Evolutionary conservation across 2,888 invertebrate genomes (phyloP), one percentile per base, ranked within the genome.

Genomic region (Diadegma fenestrale): DNA sequence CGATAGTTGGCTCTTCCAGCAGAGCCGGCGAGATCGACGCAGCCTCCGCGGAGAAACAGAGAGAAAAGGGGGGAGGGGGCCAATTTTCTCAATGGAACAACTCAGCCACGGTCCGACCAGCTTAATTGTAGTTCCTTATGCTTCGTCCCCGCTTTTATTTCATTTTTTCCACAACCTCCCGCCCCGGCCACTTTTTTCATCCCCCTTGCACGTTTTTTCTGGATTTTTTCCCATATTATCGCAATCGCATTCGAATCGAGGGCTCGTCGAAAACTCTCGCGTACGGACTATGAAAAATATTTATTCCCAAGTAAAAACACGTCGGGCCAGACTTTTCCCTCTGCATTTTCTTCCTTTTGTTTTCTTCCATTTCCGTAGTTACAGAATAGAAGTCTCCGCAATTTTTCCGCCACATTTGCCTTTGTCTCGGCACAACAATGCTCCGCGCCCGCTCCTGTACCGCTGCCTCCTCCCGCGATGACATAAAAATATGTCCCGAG

Each of bases 401-500:
- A 91, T 92, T 93, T 92, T 92, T 92, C 91, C 91, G 92, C 90
- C 90, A 91, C 91, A 93, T 94, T 91, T 93, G 93, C 91, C 91
- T 95, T 89, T 92, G 93, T 89, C 94, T 95, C 88, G 93, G 95
- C 88, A 95, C 94, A 86, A 95, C 95, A 88, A 93, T 93, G 92
- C 92, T 90, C 91, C 91, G 90, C n/a, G n/a, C n/a, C n/a, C n/a
- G n/a, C n/a, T n/a, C n/a, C 90, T 89, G 89, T 79, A 68, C 54
- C 37, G 14, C n/a, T 12, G 33, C 58, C 91, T 63, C 33, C 33
- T 33, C 33, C 5, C 90, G 89, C 90, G 92, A 92, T 93, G 93
- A 93, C 93, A 92, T 93, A 92, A 93, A 93, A 93, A 93, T 93
- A 93, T 93, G 93, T 92, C 91, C 92, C 58, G n/a, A n/a, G 71